phyloP scores from a whole-genome alignment of 2,888 invertebrate species.

The Dolomedes plantarius region DNA sequence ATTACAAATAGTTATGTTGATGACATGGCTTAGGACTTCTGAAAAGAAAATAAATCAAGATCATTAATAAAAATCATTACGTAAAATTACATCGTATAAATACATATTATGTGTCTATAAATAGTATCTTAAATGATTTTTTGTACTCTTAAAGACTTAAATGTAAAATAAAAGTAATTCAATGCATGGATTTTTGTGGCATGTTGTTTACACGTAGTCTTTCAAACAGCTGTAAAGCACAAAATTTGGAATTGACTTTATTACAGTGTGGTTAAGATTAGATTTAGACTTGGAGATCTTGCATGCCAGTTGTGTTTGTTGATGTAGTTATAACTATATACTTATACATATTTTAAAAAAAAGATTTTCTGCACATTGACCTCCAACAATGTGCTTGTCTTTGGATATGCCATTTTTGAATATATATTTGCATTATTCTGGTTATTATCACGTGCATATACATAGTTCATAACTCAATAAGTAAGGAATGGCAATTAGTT shows the following conservation, averaged over 20 bases:
- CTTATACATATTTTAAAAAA: constrained; percentile 21
- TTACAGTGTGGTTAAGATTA: constrained; percentile 37
- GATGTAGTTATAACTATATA: constrained; percentile 45
- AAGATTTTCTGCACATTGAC: constrained; percentile 50
- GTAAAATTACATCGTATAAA: no score
- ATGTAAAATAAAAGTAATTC: no score
- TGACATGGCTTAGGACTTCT: no score
- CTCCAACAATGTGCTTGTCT: constrained; percentile 61
- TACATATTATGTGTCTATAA: no score
- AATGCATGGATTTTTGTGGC: constrained; percentile 65
- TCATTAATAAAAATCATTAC: no score
- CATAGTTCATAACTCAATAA: background rate
- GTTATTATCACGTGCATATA: constrained; percentile 38
- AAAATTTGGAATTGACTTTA: constrained; percentile 39
- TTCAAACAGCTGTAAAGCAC: constrained; percentile 42
- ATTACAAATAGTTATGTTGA: no score
- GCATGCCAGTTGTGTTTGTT: constrained; percentile 65
- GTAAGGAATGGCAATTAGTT: constrained; percentile 21
- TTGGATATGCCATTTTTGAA: constrained; percentile 36
- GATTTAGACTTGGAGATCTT: constrained; percentile 26
- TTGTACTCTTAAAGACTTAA: no score
- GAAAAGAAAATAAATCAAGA: no score
- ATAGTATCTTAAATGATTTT: no score
- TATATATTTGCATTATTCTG: constrained; percentile 33
- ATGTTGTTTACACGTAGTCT: constrained; percentile 61